Evolutionary conservation across 2,797 vertebrate species (phyloP).

Genomic region (Cossypha niveicapilla): DNA sequence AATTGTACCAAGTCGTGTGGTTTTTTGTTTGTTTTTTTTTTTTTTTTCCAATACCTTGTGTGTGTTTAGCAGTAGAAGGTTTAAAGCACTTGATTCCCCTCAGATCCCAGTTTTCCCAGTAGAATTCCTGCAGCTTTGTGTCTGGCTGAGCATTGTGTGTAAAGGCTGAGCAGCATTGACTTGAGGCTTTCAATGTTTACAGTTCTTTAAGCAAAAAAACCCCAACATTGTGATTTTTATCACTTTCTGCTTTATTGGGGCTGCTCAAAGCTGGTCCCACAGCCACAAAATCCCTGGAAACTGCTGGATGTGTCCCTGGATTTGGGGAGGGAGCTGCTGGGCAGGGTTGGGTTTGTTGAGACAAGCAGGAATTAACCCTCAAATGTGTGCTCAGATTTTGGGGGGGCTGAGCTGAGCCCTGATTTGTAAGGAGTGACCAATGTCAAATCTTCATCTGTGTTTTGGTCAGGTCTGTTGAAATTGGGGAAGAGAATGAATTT

Average conservation of each 20-base stretch:
- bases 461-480: neutral
- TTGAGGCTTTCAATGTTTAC: conserved; percentile 7
- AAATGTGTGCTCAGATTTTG: neutral
- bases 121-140: neutral
- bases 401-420: neutral
- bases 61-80: neutral
- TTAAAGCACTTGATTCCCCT: neutral
- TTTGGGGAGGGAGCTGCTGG: neutral
- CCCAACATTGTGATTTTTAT: neutral
- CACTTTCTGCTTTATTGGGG: neutral
- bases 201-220: neutral
- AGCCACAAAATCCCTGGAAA: neutral
- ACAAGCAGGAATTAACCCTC: neutral
- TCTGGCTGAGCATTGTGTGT: neutral
- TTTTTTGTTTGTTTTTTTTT: neutral
- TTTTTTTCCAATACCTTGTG: neutral
- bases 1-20: neutral
- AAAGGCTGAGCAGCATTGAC: neutral
- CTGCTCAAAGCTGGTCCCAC: neutral
- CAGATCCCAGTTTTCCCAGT: neutral
- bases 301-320: neutral
- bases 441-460: neutral
- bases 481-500: neutral
- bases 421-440: neutral
- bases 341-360: neutral